Evolutionary conservation across 2,797 vertebrate species (phyloP), one percentile per base, ranked within the genome.

Genomic region (Myotis pilosus): DNA sequence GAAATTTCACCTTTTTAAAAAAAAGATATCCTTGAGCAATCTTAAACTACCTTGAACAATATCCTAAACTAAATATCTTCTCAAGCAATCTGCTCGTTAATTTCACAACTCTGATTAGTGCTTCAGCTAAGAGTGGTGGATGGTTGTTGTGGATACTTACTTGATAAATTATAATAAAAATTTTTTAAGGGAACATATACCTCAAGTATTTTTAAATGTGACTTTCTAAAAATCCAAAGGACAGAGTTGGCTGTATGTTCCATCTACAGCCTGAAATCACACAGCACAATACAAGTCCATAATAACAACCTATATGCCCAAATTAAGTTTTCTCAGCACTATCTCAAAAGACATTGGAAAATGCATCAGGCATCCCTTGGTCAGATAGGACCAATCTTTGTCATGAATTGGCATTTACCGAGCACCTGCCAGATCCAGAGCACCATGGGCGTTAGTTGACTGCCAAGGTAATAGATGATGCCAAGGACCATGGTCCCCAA

Each of bases 271-370:
- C 79, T 81, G 12, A 95, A 93, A 74, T 90, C 41, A 80, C 19
- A 57, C 2, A 92, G 33, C 16, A 95, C 36, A 55, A 44, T 71
- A 69, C 22, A 74, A 72, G 55, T 69, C 23, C 11, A n/a, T 51
- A 69, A 72, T 33, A 47, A 44, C 25, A 22, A 20, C 3, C 5
- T 74, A 44, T 1, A 38, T 44, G 23, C 83, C 33, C 25, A 94
- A 93, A 57, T 68, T 47, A 83, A 91, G 57, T 92, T 91, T 93
- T 80, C 86, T 87, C 36, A 76, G 22, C 22, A 94, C 84, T 94
- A 60, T 78, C 62, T 51, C 68, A 72, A 75, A 95, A 80, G 25
- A 86, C 5, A 72, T n/a, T 10, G 72, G 82, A 86, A 91, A 41
- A 83, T 51, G n/a, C 53, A 25, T 44, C 41, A 15, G 8, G 20